A percentile compares a stretch with the other conserved stretches of the same genome.
phyloP scores from a whole-genome alignment of 2,888 invertebrate species.

The Lasioglossum figueresi region DNA sequence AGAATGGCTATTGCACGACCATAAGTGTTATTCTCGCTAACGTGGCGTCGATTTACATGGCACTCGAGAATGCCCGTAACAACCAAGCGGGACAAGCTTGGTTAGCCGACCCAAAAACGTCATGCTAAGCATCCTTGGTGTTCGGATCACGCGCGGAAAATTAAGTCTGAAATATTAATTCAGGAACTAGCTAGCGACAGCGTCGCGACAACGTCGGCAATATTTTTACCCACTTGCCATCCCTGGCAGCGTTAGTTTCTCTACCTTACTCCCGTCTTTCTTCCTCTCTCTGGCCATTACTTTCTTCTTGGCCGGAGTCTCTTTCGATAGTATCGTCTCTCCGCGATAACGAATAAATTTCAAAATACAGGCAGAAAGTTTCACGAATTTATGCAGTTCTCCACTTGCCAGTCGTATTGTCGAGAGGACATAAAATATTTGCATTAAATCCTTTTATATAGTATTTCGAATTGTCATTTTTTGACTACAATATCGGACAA shows the following conservation, averaged over 20 bases:
- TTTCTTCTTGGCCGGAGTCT: conserved; percentile 16
- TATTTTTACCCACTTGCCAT: conserved; percentile 32
- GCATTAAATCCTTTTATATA: conserved; percentile 18
- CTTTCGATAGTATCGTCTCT: conserved; percentile 36
- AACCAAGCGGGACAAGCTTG: neutral
- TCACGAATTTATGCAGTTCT: conserved; percentile 32
- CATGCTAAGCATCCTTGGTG: conserved; percentile 49
- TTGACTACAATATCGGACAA: neutral
- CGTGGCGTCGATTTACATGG: conserved; percentile 58
- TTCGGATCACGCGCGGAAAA: conserved; percentile 71
- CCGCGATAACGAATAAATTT: conserved; percentile 48
- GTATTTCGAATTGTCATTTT: neutral
- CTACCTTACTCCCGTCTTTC: conserved; percentile 17
- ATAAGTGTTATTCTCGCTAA: conserved; percentile 51
- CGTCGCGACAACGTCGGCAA: conserved; percentile 36
- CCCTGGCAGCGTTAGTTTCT: neutral
- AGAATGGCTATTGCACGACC: conserved; percentile 43
- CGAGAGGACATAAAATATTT: conserved; percentile 24
- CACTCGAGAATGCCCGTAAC: conserved; percentile 15
- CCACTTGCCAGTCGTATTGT: conserved; percentile 16
- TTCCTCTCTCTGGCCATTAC: conserved; percentile 29
- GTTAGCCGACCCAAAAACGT: conserved; percentile 63
- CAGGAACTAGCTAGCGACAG: conserved; percentile 47
- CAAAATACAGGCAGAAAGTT: conserved; percentile 24
- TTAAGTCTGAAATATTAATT: conserved; percentile 80